Evolutionary conservation across 2,888 invertebrate genomes (phyloP), one percentile per base, ranked within the genome.

Genomic region (Ochlodes sylvanus): DNA sequence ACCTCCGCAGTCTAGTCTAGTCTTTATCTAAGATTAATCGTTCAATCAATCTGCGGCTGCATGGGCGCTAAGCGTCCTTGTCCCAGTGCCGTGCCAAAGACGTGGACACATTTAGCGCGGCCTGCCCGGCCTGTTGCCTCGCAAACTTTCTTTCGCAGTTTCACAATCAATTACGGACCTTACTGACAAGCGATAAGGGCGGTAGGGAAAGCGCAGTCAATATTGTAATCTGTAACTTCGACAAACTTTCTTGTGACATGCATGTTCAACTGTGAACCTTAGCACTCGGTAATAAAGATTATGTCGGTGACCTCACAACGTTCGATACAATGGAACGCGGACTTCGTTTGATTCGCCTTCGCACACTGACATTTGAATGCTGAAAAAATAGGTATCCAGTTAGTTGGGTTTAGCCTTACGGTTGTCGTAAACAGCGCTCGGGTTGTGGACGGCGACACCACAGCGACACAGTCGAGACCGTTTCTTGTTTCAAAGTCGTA

Each of bases 31-130:
- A 88, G 87, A 90, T 92, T 90, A 86, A 92, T 92, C 89, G 86
- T 85, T 86, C 86, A 86, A 92, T 92, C 91, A 89, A 88, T 89
- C 87, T 84, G 81, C 80, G 84, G 80, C 77, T 88, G 89, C 89
- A 89, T 88, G 81, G 88, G 86, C 86, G 86, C 87, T 85, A 78
- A 71, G 83, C 89, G 92, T 89, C 92, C 92, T 92, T 92, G 92
- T 87, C 91, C 92, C 86, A 91, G 86, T 92, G 86, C 82, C 83
- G 89, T 85, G 88, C 89, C 90, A 90, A 80, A 85, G 86, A 83
- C 84, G 81, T 73, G 79, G 83, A 88, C 91, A 84, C 80, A 83
- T 90, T 89, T 92, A 92, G 91, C 82, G 75, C 81, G 82, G 80
- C 84, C 85, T 85, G 85, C 85, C 88, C 84, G 86, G 84, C 87